Conservation (phyloP, 2,888 invertebrate genomes). For the Spodoptera picta region DNA sequence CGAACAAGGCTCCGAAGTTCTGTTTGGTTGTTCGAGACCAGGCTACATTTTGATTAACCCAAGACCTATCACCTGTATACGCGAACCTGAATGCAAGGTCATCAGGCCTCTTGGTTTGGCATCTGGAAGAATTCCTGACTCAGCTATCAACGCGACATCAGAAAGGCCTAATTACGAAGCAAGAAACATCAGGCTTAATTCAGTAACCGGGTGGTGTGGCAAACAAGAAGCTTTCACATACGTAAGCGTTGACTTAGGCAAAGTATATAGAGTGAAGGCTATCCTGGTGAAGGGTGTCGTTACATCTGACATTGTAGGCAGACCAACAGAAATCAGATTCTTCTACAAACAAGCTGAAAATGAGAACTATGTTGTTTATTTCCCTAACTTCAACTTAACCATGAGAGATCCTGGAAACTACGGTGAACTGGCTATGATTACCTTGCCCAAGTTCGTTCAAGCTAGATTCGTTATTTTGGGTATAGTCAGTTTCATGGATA, state of each 20-base stretch:
- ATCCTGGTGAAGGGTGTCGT: constrained; percentile 98
- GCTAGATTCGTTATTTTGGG: constrained; percentile 98
- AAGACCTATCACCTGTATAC: constrained; percentile 95
- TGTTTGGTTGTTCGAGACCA: constrained; percentile 96
- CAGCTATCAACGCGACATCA: constrained; percentile 98
- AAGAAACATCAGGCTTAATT: constrained; percentile 95
- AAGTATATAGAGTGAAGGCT: constrained; percentile 97
- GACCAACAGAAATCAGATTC: constrained; percentile 98
- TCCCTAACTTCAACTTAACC: constrained; percentile 98
- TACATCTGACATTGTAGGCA: constrained; percentile 97
- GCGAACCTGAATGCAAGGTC: constrained; percentile 97
- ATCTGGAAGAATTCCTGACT: constrained; percentile 97
- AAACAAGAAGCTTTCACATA: constrained; percentile 98
- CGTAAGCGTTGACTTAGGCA: constrained; percentile 97
- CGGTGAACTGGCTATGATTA: constrained; percentile 98
- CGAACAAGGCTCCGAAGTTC: constrained; percentile 96
- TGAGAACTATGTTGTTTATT: constrained; percentile 98
- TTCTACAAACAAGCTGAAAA: constrained; percentile 98
- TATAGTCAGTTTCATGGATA: constrained; percentile 98
- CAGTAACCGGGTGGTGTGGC: constrained; percentile 99
- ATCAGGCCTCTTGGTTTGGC: constrained; percentile 96
- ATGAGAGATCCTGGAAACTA: constrained; percentile 98
- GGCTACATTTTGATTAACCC: constrained; percentile 98
- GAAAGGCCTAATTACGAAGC: constrained; percentile 97
- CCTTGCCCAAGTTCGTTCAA: constrained; percentile 97